phyloP scores from a whole-genome alignment of 2,113 vertebrate genomes.

The Psophia crepitans region DNA sequence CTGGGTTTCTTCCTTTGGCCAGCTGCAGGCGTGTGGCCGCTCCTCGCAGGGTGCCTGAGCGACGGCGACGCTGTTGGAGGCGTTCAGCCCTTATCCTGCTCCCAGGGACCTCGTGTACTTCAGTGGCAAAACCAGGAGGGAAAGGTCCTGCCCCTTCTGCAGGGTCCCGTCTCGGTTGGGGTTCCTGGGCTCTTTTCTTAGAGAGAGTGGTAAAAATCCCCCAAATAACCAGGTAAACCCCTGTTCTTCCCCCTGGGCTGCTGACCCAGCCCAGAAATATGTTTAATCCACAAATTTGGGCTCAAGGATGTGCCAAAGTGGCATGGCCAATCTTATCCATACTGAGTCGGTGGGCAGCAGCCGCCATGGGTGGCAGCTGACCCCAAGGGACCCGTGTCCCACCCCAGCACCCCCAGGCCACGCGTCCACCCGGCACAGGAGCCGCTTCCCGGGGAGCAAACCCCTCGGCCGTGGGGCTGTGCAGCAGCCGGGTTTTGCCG shows the following conservation, averaged over 20 bases:
- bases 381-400: no score
- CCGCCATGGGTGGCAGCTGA: accelerated
- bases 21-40: accelerated
- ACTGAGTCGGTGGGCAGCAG: accelerated
- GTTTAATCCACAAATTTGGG: not conserved
- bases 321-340: accelerated
- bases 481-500: accelerated
- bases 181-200: not conserved
- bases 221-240: no score
- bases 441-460: not conserved
- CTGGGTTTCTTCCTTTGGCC: not conserved
- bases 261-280: not conserved
- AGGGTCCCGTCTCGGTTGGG: accelerated
- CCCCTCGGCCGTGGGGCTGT: accelerated
- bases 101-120: not conserved
- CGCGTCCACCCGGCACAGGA: accelerated
- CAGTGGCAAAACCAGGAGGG: not conserved
- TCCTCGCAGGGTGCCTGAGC: not conserved
- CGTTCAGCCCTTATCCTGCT: not conserved
- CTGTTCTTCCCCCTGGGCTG: not conserved
- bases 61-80: accelerated
- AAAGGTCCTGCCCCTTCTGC: not conserved
- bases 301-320: accelerated
- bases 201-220: no score
- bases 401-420: not conserved